These are phyloP conservation scores for Saxidomus purpurata DNA, from an alignment of 1,140 invertebrate species.

Conservation along the genomic window DNA sequence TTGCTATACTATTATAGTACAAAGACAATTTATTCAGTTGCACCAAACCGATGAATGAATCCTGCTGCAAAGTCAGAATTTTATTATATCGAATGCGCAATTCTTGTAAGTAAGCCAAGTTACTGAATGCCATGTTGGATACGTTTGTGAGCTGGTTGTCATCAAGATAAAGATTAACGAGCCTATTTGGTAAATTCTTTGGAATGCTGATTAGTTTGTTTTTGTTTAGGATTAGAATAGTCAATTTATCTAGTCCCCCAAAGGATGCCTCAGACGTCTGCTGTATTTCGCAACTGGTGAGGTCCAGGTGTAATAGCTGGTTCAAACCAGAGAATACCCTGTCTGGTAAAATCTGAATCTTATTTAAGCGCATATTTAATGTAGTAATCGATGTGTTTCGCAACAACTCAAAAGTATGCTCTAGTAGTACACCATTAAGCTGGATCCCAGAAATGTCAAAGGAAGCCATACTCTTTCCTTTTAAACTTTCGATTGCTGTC, in stretches of 20 bases:
- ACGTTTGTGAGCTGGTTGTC: conserved; percentile 71
- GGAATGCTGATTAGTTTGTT: conserved; percentile 73
- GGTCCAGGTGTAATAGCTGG: conserved; percentile 70
- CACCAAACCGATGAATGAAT: conserved; percentile 72
- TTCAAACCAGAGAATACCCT: conserved; percentile 71
- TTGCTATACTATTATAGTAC: conserved; percentile 72
- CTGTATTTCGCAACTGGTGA: conserved; percentile 70
- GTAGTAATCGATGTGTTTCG: conserved; percentile 69
- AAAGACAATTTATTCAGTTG: conserved; percentile 73
- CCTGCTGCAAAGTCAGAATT: conserved; percentile 65
- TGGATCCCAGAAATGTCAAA: conserved; percentile 74
- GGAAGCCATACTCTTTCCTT: conserved; percentile 65
- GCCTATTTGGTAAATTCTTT: conserved; percentile 69
- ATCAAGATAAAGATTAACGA: conserved; percentile 73
- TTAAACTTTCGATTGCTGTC: conserved; percentile 68
- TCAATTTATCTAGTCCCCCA: conserved; percentile 69
- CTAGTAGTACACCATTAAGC: conserved; percentile 69
- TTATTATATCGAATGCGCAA: conserved; percentile 72
- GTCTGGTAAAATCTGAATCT: conserved; percentile 66
- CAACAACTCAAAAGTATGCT: conserved; percentile 72
- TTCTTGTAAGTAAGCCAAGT: conserved; percentile 69
- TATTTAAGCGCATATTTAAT: conserved; percentile 75
- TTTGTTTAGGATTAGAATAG: conserved; percentile 70
- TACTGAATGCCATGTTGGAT: conserved; percentile 63
- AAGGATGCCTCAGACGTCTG: conserved; percentile 69